A percentile compares a stretch with the other conserved stretches of the same genome.
Evolutionary conservation across 2,888 invertebrate genomes (phyloP).

Genomic region (Chirona hameri): DNA sequence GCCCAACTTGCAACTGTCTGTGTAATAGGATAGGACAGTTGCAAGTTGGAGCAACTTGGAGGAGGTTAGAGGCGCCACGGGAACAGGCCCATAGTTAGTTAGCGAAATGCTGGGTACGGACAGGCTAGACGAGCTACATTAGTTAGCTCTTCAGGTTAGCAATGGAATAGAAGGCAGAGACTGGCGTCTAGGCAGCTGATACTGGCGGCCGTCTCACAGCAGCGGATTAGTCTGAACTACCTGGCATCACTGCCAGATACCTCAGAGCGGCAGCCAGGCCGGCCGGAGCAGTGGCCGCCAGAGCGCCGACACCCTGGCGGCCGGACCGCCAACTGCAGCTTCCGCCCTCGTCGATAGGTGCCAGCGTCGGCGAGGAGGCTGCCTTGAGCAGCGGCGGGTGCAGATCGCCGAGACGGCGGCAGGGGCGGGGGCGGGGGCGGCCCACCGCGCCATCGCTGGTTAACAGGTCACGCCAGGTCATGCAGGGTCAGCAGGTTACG

Average conservation of each 20-base stretch:
- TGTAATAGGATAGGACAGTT: too few species aligned
- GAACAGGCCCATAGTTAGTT: too few species aligned
- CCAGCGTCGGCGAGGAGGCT: not conserved
- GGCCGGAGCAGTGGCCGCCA: conserved; percentile 1
- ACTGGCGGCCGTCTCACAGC: too few species aligned
- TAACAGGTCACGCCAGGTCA: not conserved
- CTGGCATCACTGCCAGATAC: not conserved
- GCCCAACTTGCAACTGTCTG: too few species aligned
- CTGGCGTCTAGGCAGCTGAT: too few species aligned
- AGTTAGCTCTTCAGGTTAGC: not conserved
- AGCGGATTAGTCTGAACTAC: not conserved
- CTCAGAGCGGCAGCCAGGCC: not conserved
- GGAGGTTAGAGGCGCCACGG: too few species aligned
- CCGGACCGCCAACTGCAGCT: not conserved
- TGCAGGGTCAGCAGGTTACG: not conserved
- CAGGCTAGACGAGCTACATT: not conserved
- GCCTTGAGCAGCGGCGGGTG: not conserved
- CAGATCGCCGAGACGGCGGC: not conserved
- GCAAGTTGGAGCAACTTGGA: too few species aligned
- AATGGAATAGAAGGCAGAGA: too few species aligned
- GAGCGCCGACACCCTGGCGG: not conserved
- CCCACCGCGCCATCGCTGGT: not conserved
- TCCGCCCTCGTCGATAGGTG: not conserved
- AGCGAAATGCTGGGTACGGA: not conserved
- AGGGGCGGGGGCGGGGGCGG: not conserved